Percentiles rank a stretch among this genome's conserved stretches.
Evolutionary conservation across 2,888 invertebrate genomes (phyloP).

Genomic region (Lasioglossum malachurum): DNA sequence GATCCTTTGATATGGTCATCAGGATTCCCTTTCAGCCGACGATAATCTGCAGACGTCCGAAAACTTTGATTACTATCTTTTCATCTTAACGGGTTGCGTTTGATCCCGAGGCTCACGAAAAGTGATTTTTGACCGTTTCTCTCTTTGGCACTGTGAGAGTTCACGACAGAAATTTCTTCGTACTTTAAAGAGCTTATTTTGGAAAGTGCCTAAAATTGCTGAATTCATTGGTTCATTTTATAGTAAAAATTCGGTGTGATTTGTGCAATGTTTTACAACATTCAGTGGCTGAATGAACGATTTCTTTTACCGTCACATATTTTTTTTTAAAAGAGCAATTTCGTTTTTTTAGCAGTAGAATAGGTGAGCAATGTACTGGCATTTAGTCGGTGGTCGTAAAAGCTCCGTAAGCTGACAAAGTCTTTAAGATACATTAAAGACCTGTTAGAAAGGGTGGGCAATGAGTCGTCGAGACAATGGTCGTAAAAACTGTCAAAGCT

Average conservation of each 20-base stretch:
- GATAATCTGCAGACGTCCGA: neutral
- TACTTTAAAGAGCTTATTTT: neutral
- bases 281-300: neutral
- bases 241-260: no score
- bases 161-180: neutral
- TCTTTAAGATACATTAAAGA: neutral
- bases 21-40: neutral
- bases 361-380: neutral
- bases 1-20: conserved; percentile 4
- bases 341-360: neutral
- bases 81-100: neutral
- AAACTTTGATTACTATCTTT: neutral
- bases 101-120: neutral
- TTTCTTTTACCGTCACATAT: neutral
- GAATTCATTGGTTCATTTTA: no score
- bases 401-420: neutral
- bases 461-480: neutral
- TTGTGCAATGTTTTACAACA: no score
- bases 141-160: neutral
- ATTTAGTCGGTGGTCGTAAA: neutral
- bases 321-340: no score
- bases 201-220: neutral
- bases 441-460: neutral
- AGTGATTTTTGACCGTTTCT: neutral
- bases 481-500: neutral